Evolutionary conservation across 2,888 invertebrate genomes (phyloP).

Genomic region (Branchellion lobata): DNA sequence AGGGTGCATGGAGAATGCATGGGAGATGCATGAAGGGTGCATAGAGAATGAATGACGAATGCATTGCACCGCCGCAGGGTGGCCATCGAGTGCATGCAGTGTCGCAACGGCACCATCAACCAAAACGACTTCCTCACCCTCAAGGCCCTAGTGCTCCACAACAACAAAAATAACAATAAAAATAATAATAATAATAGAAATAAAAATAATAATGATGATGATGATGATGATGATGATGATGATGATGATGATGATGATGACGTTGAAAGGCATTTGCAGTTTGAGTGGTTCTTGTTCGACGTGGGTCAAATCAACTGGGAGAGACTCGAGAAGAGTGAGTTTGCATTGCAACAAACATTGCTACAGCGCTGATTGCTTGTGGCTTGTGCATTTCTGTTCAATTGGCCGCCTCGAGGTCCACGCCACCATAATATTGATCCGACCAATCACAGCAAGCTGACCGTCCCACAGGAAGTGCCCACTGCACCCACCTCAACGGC

Average conservation of each 20-base stretch:
- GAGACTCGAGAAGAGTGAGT: neutral
- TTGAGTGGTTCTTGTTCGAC: constrained; percentile 31
- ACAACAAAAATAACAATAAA: neutral
- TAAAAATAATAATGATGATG: neutral
- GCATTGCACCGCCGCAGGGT: neutral
- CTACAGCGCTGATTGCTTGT: no score
- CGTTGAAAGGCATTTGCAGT: no score
- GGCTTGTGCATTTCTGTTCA: no score
- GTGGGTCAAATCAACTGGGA: constrained; percentile 31
- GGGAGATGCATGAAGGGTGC: neutral
- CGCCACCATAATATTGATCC: neutral
- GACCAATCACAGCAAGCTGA: no score
- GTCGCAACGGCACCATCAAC: constrained; percentile 14
- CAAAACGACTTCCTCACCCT: constrained; percentile 27
- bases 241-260: constrained; percentile 3
- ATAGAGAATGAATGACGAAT: neutral
- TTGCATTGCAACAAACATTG: neutral
- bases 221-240: constrained; percentile 13
- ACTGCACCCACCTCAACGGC: neutral
- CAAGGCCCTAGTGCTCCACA: neutral
- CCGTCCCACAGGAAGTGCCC: neutral
- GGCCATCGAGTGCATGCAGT: constrained; percentile 14
- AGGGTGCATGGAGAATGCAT: neutral
- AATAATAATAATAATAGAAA: no score
- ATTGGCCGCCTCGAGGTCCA: no score